phyloP scores from a whole-genome alignment of 2,797 vertebrate species.

The Falco berigora region DNA sequence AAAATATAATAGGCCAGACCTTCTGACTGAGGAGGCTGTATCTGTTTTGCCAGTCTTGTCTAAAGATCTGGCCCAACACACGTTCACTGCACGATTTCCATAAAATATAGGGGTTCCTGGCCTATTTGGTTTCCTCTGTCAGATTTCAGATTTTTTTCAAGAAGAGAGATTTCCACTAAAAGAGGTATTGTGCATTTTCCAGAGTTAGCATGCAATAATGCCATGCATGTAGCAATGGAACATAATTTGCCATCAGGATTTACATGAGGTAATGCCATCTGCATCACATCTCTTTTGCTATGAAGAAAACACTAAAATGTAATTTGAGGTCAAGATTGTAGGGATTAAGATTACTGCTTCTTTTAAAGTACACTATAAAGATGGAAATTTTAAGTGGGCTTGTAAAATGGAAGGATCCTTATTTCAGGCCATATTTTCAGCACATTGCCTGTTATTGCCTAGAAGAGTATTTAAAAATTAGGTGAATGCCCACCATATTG shows the following conservation, averaged over 20 bases:
- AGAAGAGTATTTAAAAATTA: neutral
- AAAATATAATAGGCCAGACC: neutral
- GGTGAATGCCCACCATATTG: neutral
- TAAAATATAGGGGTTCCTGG: neutral
- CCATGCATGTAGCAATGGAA: neutral
- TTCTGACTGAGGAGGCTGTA: neutral
- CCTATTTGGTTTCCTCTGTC: neutral
- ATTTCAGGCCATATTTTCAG: conserved; percentile 15
- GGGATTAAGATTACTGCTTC: conserved; percentile 15
- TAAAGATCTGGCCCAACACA: neutral
- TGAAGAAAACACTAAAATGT: neutral
- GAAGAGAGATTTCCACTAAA: neutral
- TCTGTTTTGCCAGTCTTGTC: neutral
- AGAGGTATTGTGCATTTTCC: neutral
- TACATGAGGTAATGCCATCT: conserved; percentile 39
- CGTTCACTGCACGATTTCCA: neutral
- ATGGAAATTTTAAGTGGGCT: neutral
- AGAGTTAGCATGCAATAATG: neutral
- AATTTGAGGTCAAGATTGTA: neutral
- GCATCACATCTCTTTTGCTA: neutral
- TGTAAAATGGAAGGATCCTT: conserved; percentile 30
- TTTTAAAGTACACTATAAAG: conserved; percentile 24
- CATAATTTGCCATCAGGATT: neutral
- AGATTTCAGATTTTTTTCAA: neutral
- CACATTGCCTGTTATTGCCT: neutral